Conservation (phyloP, 2,888 invertebrate genomes). For the Bursaphelenchus okinawaensis region DNA sequence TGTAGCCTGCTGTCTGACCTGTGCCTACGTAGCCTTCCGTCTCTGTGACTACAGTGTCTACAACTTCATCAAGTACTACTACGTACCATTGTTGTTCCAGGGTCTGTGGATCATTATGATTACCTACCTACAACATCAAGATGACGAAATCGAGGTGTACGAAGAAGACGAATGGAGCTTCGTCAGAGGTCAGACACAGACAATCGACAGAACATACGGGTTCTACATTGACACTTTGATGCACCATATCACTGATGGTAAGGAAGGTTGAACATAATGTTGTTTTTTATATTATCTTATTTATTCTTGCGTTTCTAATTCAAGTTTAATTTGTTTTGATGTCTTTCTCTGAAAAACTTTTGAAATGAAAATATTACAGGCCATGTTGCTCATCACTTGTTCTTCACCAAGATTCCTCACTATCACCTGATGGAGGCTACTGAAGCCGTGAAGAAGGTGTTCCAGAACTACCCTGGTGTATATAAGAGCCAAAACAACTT, state of each 20-base stretch:
- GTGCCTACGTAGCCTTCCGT: constrained; percentile 31
- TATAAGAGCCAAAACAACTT: constrained; percentile 42
- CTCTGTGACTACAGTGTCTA: constrained; percentile 19
- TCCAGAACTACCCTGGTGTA: constrained; percentile 36
- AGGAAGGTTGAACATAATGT: no score
- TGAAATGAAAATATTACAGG: constrained; percentile 4
- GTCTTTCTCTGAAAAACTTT: neutral
- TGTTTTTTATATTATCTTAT: no score
- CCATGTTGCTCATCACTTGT: constrained; percentile 51
- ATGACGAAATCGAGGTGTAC: constrained; percentile 33
- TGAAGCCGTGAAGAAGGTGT: constrained; percentile 34
- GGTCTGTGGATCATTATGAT: constrained; percentile 38
- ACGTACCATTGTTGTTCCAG: constrained; percentile 28
- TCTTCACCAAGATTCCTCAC: constrained; percentile 50
- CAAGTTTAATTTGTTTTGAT: neutral
- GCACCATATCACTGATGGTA: constrained; percentile 40
- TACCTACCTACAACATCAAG: constrained; percentile 37
- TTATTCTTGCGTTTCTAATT: no score
- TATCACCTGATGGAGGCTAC: constrained; percentile 47
- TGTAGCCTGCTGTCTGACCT: constrained; percentile 36
- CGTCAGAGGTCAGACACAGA: constrained; percentile 35
- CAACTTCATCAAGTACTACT: constrained; percentile 27
- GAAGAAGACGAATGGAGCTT: constrained; percentile 35
- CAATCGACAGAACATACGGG: constrained; percentile 35
- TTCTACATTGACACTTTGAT: constrained; percentile 34